Conservation (phyloP, 2,113 vertebrate genomes). For the Scortum barcoo region DNA sequence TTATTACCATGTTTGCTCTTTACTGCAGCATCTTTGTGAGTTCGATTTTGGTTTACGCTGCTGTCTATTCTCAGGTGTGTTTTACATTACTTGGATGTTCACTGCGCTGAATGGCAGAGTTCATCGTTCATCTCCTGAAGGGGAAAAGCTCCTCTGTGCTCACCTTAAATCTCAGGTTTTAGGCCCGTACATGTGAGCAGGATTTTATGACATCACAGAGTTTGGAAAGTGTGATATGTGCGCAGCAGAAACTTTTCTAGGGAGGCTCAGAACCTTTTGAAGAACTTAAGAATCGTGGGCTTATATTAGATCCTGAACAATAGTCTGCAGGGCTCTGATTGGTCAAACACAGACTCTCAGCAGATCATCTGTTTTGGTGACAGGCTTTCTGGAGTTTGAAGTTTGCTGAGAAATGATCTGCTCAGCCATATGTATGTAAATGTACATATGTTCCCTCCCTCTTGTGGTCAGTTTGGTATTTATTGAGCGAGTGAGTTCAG, state of each 20-base stretch:
- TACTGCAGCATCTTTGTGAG: conserved; percentile 8
- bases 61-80: background rate
- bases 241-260: background rate
- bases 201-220: background rate
- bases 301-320: background rate
- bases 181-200: background rate
- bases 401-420: too few species aligned
- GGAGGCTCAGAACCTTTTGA: background rate
- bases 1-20: conserved; percentile 16
- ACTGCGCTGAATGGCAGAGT: background rate
- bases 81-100: background rate
- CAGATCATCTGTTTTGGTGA: background rate
- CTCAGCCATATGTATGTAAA: too few species aligned
- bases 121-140: background rate
- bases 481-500: too few species aligned
- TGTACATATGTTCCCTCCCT: too few species aligned
- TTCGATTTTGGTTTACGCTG: background rate
- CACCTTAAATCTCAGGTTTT: background rate
- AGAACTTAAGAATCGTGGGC: background rate
- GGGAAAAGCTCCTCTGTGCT: background rate
- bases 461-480: too few species aligned
- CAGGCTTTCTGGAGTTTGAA: background rate
- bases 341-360: background rate
- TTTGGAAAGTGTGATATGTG: background rate
- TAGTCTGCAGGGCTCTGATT: background rate